A percentile compares a stretch with the other conserved stretches of the same genome.
These are phyloP conservation scores for Pseudococcus viburni DNA, from an alignment of 2,888 invertebrate genomes.

Conservation along the genomic window DNA sequence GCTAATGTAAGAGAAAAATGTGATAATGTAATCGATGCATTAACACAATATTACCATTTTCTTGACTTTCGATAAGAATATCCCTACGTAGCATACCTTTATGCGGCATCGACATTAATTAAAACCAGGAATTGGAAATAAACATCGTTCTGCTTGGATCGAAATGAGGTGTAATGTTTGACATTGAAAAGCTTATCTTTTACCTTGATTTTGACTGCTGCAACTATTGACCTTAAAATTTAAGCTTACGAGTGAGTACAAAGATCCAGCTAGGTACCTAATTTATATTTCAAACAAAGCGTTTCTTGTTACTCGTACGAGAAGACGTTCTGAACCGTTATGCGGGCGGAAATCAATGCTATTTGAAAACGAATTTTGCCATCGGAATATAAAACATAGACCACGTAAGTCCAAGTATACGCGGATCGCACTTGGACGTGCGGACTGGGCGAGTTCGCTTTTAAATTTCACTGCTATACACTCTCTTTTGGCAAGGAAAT, in stretches of 20 bases:
- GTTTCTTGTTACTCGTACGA: background rate
- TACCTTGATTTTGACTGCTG: slow-evolving; percentile 1
- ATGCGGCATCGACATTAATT: background rate
- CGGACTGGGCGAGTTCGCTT: background rate
- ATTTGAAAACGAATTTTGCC: slow-evolving; percentile 30
- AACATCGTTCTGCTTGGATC: background rate
- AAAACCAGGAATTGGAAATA: background rate
- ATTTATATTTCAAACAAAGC: background rate
- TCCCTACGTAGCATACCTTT: background rate
- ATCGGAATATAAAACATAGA: slow-evolving; percentile 12
- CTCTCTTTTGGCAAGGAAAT: slow-evolving; percentile 31
- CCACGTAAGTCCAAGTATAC: background rate
- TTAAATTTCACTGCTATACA: background rate
- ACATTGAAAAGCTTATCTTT: slow-evolving; percentile 20
- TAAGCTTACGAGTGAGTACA: background rate
- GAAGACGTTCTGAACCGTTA: slow-evolving; percentile 18
- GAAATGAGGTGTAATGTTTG: background rate
- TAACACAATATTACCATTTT: slow-evolving; percentile 20
- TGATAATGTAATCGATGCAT: background rate
- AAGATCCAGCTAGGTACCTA: background rate
- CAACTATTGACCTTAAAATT: slow-evolving; percentile 1
- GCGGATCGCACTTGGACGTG: background rate
- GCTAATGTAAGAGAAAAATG: background rate
- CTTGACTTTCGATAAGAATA: slow-evolving; percentile 17
- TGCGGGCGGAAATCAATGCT: background rate